Evolutionary conservation across 2,888 invertebrate genomes (phyloP), one percentile per base, ranked within the genome.

Genomic region (Megaustenia siamemsis): DNA sequence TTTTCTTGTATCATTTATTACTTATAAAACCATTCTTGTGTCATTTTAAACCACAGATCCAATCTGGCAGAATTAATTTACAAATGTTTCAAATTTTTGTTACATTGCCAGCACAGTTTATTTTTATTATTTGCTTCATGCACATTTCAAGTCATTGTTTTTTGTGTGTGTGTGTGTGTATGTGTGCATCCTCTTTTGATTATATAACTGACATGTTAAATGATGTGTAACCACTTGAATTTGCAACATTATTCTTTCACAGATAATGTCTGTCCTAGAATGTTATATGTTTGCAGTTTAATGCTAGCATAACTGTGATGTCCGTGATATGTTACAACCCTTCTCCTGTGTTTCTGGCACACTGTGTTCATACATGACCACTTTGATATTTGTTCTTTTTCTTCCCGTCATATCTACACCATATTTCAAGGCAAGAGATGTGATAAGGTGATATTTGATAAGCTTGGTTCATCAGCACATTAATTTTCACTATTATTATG

Each of bases 391-490:
- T 75, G 6, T 8, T 40, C 6, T 40, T 43, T 15, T 53, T 35
- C 32, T 76, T 76, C 3, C 32, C 53, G 15, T 76, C n/a, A 8
- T 53, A 35, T 53, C 21, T 76, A 15, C 35, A 32, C 35, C 32
- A 32, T 35, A 76, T 76, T n/a, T 76, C 28, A 28, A 76, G 75
- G 35, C 75, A 43, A 53, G 53, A 32, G 21, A 53, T 76, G 75
- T 76, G 53, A 76, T 53, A 76, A 32, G 35, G 75, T 76, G 49
- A 49, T 76, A 76, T 38, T 71, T 71, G 68, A 40, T 66, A 35
- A 66, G 35, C 35, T 69, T 69, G 38, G 4, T 69, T 40, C 40
- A 21, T 69, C 21, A 21, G 38, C 68, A 69, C n/a, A 45, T 71
- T 43, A n/a, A 15, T 71, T 43, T 45, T n/a, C n/a, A n/a, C 71